Conservation (phyloP, 1,140 invertebrate genomes). For the Leucophenga varia region DNA sequence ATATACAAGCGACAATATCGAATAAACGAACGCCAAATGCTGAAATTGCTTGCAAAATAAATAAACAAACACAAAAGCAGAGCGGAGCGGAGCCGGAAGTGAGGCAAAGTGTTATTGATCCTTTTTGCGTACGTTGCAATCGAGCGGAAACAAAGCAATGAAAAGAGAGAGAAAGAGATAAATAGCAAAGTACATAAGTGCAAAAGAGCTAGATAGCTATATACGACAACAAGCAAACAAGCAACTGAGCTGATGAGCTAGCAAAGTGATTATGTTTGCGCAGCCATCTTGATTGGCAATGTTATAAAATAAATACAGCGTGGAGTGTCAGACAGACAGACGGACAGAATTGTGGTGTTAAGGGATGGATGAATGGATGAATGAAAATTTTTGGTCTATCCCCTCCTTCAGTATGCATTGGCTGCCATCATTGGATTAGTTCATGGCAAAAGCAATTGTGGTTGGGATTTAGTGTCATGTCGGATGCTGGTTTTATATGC, state of each 20-base stretch:
- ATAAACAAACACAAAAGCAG: conserved; percentile 42
- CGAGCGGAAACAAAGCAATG: too few relatives aligned
- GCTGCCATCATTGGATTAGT: conserved; percentile 33
- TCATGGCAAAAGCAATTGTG: conserved; percentile 45
- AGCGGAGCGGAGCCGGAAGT: conserved; percentile 28
- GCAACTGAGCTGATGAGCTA: conserved; percentile 11
- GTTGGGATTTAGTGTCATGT: conserved; percentile 37
- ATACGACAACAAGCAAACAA: background rate
- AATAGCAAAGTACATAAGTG: conserved; percentile 10
- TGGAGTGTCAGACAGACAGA: conserved; percentile 16
- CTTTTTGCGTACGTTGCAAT: conserved; percentile 26
- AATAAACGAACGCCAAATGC: conserved; percentile 15
- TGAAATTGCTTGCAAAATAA: conserved; percentile 52
- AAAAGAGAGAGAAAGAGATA: conserved; percentile 3
- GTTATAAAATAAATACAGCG: conserved; percentile 56
- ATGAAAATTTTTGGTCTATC: too few relatives aligned
- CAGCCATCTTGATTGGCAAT: conserved; percentile 56
- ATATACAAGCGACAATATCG: background rate
- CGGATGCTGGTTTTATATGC: too few relatives aligned
- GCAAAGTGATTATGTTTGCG: conserved; percentile 52
- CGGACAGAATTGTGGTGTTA: too few relatives aligned
- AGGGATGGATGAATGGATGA: too few relatives aligned
- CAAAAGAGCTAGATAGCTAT: conserved; percentile 2
- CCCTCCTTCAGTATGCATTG: too few relatives aligned
- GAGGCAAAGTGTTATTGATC: conserved; percentile 53